Conservation (phyloP, 2,888 invertebrate species). For the Cheilosia urbana region DNA sequence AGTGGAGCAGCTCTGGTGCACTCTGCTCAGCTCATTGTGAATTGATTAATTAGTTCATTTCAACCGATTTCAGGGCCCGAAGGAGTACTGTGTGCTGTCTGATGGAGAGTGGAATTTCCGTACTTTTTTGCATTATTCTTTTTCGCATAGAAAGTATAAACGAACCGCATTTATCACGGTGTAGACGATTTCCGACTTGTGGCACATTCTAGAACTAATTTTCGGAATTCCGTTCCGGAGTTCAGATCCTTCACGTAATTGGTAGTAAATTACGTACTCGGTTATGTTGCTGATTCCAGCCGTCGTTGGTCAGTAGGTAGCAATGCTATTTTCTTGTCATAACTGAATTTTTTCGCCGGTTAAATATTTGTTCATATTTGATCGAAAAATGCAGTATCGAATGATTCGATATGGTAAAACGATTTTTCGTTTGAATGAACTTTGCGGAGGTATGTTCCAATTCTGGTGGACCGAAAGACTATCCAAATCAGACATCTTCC, state of each 20-base stretch:
- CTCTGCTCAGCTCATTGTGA: slow-evolving; percentile 47
- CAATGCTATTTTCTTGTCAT: no score
- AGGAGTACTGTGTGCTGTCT: background rate
- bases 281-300: background rate
- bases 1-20: background rate
- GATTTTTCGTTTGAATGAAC: no score
- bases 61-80: slow-evolving; percentile 16
- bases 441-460: no score
- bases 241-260: slow-evolving; percentile 34
- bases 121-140: slow-evolving; percentile 3
- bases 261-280: slow-evolving; percentile 19
- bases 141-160: background rate
- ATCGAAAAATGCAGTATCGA: no score
- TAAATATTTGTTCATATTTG: no score
- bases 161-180: slow-evolving; percentile 19
- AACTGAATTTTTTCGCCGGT: no score
- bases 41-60: slow-evolving; percentile 59
- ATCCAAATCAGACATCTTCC: no score
- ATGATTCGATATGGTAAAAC: no score
- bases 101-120: background rate
- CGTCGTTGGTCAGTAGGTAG: no score
- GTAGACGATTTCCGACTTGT: slow-evolving; percentile 25
- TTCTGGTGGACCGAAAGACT: no score
- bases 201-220: slow-evolving; percentile 14
- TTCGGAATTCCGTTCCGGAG: slow-evolving; percentile 31